A percentile compares a stretch with the other conserved stretches of the same genome.
Evolutionary conservation across 2,888 invertebrate species (phyloP).

Genomic region (Ormyrus rosae): DNA sequence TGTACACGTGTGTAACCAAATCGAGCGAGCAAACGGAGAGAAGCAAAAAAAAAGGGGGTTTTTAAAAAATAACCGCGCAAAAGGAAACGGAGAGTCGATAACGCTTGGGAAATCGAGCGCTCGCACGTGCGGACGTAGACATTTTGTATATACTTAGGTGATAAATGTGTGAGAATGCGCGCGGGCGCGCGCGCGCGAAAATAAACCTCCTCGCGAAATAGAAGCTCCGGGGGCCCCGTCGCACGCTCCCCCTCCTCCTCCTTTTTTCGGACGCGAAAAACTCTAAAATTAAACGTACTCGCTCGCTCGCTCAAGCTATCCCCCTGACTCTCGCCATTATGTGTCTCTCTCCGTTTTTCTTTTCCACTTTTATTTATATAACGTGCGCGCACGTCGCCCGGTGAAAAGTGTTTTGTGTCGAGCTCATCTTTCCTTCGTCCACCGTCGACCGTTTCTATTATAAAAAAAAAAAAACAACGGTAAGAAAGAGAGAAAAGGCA

Average conservation of each 20-base stretch:
- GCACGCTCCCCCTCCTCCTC: neutral
- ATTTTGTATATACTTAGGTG: conserved; percentile 4
- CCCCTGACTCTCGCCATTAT: conserved; percentile 11
- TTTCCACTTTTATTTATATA: conserved; percentile 33
- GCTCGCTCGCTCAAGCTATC: neutral
- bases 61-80: conserved; percentile 12
- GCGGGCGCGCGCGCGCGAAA: conserved; percentile 43
- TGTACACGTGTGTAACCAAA: conserved; percentile 42
- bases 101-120: conserved; percentile 26
- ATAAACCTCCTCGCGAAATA: conserved; percentile 50
- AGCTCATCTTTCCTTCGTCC: neutral
- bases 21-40: conserved; percentile 25
- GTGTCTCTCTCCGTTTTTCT: conserved; percentile 28
- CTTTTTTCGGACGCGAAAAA: conserved; percentile 47
- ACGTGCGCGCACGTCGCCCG: neutral
- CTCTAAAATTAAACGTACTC: conserved; percentile 44
- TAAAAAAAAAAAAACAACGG: no score
- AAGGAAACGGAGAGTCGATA: conserved; percentile 31
- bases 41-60: neutral
- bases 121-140: neutral
- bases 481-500: no score
- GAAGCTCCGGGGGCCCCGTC: conserved; percentile 19
- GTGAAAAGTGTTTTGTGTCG: neutral
- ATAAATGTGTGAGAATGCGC: neutral
- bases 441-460: no score